Evolutionary conservation across 2,888 invertebrate species (phyloP), one percentile per base, ranked within the genome.

Genomic region (Drosophila formosana): DNA sequence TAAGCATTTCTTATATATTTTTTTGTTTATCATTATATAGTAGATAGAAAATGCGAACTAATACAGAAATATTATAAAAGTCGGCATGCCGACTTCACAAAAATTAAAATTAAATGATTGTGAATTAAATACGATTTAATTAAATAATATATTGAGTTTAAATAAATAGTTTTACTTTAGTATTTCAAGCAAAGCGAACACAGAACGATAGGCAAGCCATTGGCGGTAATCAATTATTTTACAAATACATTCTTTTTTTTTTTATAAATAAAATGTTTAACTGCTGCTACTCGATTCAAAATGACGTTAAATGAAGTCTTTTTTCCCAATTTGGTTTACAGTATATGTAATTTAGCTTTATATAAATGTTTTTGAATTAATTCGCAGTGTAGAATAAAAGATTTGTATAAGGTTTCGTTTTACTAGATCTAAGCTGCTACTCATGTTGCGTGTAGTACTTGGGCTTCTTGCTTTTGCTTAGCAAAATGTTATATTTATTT

Each of bases 41-140:
- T 82, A 78, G 61, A 76, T 85, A 85, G 71, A 85, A 82, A 82
- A 85, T 82, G 86, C 82, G 55, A 82, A 82, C 80, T 72, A 72
- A 82, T 75, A 73, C 52, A 61, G 56, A 75, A 79, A 66, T 68
- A 57, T 66, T 64, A 18, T 18, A 18, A 51, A 56, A 63, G 64
- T 61, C n/a, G 53, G 46, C 49, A 45, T 53, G 45, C 52, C 49
- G 41, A 47, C 69, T 34, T 56, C 39, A 30, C 30, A 49, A 30
- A 78, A 68, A 72, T 66, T 46, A 78, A 53, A 64, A 51, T 62
- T 62, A 77, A 80, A 80, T 75, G 60, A 78, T 66, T 70, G 26
- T 66, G 32, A 63, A 57, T 63, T 34, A 43, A 43, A 51, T 26
- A 30, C n/a, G 43, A 61, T 43, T 32, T 41, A n/a, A 52, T 66